phyloP scores from a whole-genome alignment of 2,888 invertebrate genomes.

The Mongoloraphidia duomilia region DNA sequence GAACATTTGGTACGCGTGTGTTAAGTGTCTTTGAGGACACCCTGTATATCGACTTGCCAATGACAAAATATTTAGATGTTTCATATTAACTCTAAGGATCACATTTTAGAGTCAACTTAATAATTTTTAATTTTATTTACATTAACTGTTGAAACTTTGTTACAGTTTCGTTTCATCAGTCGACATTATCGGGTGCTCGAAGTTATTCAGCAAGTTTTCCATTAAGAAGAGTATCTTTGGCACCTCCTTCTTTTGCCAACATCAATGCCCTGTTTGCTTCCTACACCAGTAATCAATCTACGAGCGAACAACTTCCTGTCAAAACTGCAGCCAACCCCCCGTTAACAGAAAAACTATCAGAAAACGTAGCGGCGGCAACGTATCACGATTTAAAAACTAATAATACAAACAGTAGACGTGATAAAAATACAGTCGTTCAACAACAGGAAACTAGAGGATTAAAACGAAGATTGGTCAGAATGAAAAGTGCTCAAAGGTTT shows the following conservation, averaged over 20 bases:
- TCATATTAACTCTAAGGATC: no score
- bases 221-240: conserved; percentile 22
- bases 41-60: no score
- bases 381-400: conserved; percentile 16
- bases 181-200: conserved; percentile 29
- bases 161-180: conserved; percentile 31
- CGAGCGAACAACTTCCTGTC: no score
- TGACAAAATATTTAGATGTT: no score
- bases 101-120: no score
- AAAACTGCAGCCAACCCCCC: conserved; percentile 17
- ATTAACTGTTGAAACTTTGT: conserved; percentile 4
- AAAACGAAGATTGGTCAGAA: conserved; percentile 23
- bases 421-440: no score
- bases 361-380: conserved; percentile 6
- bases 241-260: conserved; percentile 10
- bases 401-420: no score
- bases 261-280: no score
- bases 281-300: no score
- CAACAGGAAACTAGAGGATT: conserved; percentile 18
- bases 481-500: conserved; percentile 16
- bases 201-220: conserved; percentile 32
- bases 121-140: no score
- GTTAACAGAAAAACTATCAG: conserved; percentile 8
- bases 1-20: no score
- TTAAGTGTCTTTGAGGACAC: no score